Evolutionary conservation across 2,888 invertebrate genomes (phyloP).

Genomic region (Hedychridium roseum): DNA sequence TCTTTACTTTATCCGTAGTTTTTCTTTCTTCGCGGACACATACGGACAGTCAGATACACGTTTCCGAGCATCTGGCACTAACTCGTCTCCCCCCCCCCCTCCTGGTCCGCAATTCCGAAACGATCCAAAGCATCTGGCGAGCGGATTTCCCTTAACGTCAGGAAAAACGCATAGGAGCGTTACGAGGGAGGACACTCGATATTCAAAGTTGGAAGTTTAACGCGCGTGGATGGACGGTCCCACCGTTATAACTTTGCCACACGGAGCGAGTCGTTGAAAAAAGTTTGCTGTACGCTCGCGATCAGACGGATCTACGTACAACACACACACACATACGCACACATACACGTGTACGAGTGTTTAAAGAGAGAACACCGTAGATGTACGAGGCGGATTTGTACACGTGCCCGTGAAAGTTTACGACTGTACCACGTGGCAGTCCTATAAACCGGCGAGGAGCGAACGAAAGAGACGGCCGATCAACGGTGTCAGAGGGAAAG

Average conservation of each 20-base stretch:
- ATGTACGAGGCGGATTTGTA: too few relatives aligned
- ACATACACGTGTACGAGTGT: too few relatives aligned
- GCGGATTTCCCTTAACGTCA: too few relatives aligned
- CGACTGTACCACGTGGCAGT: slow-evolving; percentile 7
- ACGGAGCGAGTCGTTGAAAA: neutral
- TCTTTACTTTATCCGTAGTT: neutral
- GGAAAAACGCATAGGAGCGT: neutral
- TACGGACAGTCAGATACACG: neutral
- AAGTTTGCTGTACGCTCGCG: too few relatives aligned
- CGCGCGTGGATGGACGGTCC: neutral
- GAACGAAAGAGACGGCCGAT: slow-evolving; percentile 3
- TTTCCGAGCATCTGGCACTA: neutral
- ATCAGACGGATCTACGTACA: too few relatives aligned
- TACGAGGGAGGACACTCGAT: slow-evolving; percentile 18
- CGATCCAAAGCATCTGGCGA: too few relatives aligned
- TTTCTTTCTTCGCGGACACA: neutral
- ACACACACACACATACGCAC: too few relatives aligned
- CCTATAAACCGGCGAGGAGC: slow-evolving; percentile 11
- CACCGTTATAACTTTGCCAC: neutral
- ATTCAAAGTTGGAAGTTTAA: slow-evolving; percentile 16
- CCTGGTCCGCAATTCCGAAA: too few relatives aligned
- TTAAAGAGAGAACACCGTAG: too few relatives aligned
- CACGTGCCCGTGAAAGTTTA: slow-evolving; percentile 17
- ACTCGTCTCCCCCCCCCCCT: neutral
- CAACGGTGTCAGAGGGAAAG: neutral